A percentile compares a stretch with the other conserved stretches of the same genome.
phyloP scores from a whole-genome alignment of 2,888 invertebrate genomes.

The Cryptosula pallasiana region DNA sequence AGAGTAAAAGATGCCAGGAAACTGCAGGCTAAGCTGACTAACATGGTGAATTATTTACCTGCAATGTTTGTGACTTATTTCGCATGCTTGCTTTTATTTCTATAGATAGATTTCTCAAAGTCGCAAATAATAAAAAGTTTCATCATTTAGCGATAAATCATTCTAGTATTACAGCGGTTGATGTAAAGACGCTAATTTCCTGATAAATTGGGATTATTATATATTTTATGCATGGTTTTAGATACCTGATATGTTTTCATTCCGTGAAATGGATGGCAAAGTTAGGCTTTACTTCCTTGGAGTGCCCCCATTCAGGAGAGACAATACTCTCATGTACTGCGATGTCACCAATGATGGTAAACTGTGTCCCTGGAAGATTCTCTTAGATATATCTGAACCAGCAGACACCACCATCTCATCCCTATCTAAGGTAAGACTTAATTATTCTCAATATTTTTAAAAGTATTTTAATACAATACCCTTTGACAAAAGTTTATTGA shows the following conservation, averaged over 20 bases:
- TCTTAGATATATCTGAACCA: conserved; percentile 59
- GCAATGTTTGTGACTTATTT: background rate
- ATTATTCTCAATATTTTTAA: too few relatives aligned
- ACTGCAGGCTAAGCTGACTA: conserved; percentile 40
- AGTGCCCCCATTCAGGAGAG: conserved; percentile 80
- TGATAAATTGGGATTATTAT: too few relatives aligned
- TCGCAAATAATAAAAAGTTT: too few relatives aligned
- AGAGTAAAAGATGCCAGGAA: conserved; percentile 47
- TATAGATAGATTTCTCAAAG: too few relatives aligned
- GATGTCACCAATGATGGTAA: conserved; percentile 59
- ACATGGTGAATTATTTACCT: conserved; percentile 28
- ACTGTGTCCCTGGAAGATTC: conserved; percentile 25
- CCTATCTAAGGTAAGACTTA: background rate
- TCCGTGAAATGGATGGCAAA: background rate
- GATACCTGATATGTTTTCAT: conserved; percentile 17
- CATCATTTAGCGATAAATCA: too few relatives aligned
- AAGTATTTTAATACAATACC: too few relatives aligned
- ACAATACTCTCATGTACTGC: conserved; percentile 78
- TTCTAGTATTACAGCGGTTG: too few relatives aligned
- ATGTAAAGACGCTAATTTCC: too few relatives aligned
- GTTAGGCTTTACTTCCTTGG: conserved; percentile 79
- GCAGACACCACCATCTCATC: background rate
- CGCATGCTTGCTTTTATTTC: background rate
- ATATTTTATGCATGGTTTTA: too few relatives aligned
- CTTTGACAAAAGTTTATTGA: too few relatives aligned